Base-by-base conservation (phyloP, 2,797 vertebrate genomes). In the Macropus fuliginosus region DNA sequence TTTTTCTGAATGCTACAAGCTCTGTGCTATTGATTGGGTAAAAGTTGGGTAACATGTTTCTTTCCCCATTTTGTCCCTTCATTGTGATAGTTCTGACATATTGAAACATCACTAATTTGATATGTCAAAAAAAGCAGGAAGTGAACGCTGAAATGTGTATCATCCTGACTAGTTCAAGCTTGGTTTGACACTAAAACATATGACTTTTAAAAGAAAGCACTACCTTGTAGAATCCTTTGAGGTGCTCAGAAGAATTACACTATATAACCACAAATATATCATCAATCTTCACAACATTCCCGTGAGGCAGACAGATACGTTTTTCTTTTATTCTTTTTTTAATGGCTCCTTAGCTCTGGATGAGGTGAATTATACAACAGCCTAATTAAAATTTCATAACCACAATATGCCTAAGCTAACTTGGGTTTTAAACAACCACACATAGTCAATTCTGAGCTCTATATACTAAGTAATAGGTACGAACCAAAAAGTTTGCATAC, bases 41-140 rank as follows among this genome's bases (percentile, higher is more conserved):
- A 92, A 90, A 97, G 50, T 56, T 95, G 89, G n/a, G 93, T 95
- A 96, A 93, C 95, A 27, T 55, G 46, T 56, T 74, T 91, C 55
- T 40, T 95, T n/a, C 74, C 46, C 90, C 55, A 12, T 31, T 55
- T 56, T 5, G 0, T 94, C 50, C 95, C 91, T 96, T 96, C 90
- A 87, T 95, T 93, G 55, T 46, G 31, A 5, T 91, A 16, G 29
- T 95, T 55, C 94, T 95, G 54, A 96, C 92, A 94, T 54, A 54
- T 0, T 31, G 96, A 46, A 96, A 97, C 57, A 96, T 46, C 66
- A 56, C 10, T 94, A 54, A 66, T 95, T 97, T 97, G 92, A 95
- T 56, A 21, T 56, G 91, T 96, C 97, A 91, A 96, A 94, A 87
- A 95, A 97, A 93, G 90, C 91, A 97, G 95, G 31, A 98, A 96